Evolutionary conservation across 2,888 invertebrate species (phyloP).

Genomic region (Dicycla oo): DNA sequence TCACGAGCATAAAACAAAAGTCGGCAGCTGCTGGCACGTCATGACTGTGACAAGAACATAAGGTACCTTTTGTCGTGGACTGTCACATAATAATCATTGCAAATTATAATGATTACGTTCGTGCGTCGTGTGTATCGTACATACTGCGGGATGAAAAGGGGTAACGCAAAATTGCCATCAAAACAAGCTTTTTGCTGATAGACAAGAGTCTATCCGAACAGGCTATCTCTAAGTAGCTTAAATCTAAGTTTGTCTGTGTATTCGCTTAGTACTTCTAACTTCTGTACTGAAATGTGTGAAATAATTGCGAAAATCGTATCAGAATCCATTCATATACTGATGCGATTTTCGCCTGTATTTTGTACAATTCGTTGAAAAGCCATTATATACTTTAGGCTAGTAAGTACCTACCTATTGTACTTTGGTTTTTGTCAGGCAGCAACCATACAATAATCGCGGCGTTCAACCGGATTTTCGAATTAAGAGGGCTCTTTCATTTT

Average conservation of each 20-base stretch:
- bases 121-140: background rate
- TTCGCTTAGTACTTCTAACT: slow-evolving; percentile 2
- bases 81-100: slow-evolving; percentile 8
- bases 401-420: background rate
- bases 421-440: background rate
- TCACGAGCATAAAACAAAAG: too few species aligned
- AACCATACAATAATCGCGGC: background rate
- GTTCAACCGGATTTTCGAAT: background rate
- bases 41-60: too few species aligned
- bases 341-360: background rate
- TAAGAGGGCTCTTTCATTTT: too few species aligned
- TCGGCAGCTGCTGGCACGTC: too few species aligned
- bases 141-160: background rate
- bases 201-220: background rate
- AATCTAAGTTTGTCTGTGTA: slow-evolving; percentile 1
- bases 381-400: background rate
- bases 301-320: too few species aligned
- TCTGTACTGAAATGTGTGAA: background rate
- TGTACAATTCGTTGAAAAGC: background rate
- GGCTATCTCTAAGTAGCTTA: background rate
- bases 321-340: too few species aligned
- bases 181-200: slow-evolving; percentile 10
- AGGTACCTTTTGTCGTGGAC: too few species aligned
- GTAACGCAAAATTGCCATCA: background rate
- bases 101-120: slow-evolving; percentile 27